Evolutionary conservation across 2,113 vertebrate genomes (phyloP).

Genomic region (Otolemur garnettii): DNA sequence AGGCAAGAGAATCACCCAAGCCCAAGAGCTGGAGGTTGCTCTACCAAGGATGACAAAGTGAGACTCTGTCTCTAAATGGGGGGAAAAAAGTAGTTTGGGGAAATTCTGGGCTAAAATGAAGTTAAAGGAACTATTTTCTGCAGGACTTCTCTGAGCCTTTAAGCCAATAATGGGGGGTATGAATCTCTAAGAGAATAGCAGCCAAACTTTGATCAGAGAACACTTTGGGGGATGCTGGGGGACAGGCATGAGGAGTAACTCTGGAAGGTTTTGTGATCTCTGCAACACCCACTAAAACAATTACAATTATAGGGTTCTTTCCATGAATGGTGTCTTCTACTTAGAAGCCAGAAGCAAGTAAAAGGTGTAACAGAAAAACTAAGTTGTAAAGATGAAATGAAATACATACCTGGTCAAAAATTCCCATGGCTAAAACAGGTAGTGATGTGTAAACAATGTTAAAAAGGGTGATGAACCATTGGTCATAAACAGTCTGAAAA

Average conservation of each 20-base stretch:
- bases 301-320: conserved; percentile 12
- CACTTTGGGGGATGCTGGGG: background rate
- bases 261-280: conserved; percentile 7
- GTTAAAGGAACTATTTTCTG: background rate
- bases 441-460: conserved; percentile 93
- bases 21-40: too few relatives aligned
- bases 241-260: too few relatives aligned
- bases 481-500: conserved; percentile 92
- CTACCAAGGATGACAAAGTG: too few relatives aligned
- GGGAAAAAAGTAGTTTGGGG: background rate
- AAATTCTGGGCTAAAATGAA: conserved; percentile 9
- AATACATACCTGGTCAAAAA: conserved; percentile 92
- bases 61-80: too few relatives aligned
- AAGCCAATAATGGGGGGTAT: background rate
- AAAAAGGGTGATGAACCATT: conserved; percentile 94
- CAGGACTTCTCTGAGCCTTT: background rate
- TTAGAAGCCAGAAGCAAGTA: conserved; percentile 13
- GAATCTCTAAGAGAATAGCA: background rate
- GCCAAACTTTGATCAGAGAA: background rate
- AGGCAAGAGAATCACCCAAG: too few relatives aligned
- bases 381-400: background rate
- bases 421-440: conserved; percentile 92
- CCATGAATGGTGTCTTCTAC: background rate
- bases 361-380: background rate
- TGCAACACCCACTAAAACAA: background rate